These are phyloP conservation scores for Natator depressus DNA, from an alignment of 2,113 vertebrate genomes.

Conservation along the genomic window DNA sequence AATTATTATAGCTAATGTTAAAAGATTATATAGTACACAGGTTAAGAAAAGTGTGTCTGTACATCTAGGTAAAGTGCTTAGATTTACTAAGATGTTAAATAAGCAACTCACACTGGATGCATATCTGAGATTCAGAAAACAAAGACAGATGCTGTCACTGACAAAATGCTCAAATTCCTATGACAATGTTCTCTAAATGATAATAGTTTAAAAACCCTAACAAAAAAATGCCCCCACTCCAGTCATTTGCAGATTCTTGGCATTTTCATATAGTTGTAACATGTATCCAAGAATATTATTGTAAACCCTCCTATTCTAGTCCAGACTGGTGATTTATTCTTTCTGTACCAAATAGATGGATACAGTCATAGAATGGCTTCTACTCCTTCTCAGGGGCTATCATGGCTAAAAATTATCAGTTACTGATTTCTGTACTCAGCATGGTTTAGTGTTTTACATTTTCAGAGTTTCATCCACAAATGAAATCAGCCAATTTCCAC, in stretches of 20 bases:
- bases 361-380: not conserved
- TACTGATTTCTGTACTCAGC: not conserved
- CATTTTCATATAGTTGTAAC: fast-evolving
- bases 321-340: not conserved
- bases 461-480: not conserved
- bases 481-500: not conserved
- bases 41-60: no score
- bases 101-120: not conserved
- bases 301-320: not conserved
- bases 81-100: not conserved
- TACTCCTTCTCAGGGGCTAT: not conserved
- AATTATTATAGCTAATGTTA: no score
- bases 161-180: not conserved
- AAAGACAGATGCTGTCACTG: not conserved
- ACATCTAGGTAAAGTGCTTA: no score
- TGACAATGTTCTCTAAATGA: not conserved
- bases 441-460: not conserved
- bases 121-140: not conserved
- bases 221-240: no score
- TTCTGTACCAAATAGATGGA: not conserved
- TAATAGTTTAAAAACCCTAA: not conserved
- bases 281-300: fast-evolving
- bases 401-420: not conserved
- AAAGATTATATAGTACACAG: no score
- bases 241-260: not conserved